A percentile compares a stretch with the other conserved stretches of the same genome.
Evolutionary conservation across 2,888 invertebrate species (phyloP).

Genomic region (Synergus gifuensis): DNA sequence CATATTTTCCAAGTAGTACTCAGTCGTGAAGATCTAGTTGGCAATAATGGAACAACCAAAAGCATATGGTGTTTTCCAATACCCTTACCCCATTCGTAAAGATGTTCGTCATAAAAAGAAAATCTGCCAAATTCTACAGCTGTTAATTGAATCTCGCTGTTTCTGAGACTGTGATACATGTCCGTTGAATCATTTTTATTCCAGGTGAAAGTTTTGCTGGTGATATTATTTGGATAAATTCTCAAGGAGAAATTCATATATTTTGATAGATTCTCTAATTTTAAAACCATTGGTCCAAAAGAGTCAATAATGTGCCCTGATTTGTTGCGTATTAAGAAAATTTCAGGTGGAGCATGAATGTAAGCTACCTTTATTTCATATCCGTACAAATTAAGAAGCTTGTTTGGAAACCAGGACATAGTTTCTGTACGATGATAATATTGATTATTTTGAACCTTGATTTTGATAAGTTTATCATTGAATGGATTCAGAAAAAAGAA

Average conservation of each 20-base stretch:
- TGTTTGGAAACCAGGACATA: neutral
- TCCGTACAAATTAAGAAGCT: neutral
- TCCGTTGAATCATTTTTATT: neutral
- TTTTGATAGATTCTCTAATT: neutral
- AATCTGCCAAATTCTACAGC: neutral
- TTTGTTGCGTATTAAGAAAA: neutral
- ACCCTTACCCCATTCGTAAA: neutral
- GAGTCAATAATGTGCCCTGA: neutral
- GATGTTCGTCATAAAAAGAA: neutral
- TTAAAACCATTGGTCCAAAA: neutral
- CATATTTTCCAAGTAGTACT: neutral
- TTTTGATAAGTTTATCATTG: neutral
- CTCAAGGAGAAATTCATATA: neutral
- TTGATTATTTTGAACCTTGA: neutral
- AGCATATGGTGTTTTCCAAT: neutral
- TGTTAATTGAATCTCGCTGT: neutral
- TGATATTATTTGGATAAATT: neutral
- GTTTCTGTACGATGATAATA: neutral
- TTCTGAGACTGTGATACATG: neutral
- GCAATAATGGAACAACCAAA: neutral
- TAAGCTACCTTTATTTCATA: neutral
- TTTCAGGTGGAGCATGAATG: neutral
- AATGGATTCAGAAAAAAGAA: neutral
- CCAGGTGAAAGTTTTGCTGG: neutral
- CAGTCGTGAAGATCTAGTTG: neutral